Percentiles rank a stretch among this genome's conserved stretches.
Conservation (phyloP, 2,888 invertebrate genomes). For the Chrysotoxum bicinctum region DNA sequence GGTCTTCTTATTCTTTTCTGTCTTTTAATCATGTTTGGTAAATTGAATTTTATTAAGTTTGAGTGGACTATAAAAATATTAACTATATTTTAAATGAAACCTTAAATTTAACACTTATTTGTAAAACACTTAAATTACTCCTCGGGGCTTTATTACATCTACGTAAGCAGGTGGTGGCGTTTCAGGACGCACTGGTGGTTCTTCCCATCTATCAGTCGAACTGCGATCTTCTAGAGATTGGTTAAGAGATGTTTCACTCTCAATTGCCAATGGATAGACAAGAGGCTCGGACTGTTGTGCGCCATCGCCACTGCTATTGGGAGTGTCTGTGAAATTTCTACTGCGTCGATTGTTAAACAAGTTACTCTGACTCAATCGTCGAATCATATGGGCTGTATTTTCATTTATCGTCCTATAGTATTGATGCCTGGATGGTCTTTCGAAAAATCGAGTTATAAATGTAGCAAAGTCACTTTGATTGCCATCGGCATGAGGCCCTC, state of each 20-base stretch:
- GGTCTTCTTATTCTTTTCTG: too few species aligned
- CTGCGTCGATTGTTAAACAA: constrained; percentile 78
- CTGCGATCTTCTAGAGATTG: constrained; percentile 18
- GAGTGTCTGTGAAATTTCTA: constrained; percentile 72
- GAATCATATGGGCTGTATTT: constrained; percentile 79
- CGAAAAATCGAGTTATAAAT: constrained; percentile 79
- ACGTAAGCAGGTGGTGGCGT: constrained; percentile 80
- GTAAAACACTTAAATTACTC: background rate
- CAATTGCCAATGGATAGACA: constrained; percentile 5
- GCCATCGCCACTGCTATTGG: constrained; percentile 4
- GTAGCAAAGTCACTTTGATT: constrained; percentile 74
- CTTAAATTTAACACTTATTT: background rate
- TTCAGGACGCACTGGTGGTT: constrained; percentile 75
- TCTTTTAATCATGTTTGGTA: background rate
- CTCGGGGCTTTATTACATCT: constrained; percentile 75
- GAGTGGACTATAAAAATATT: background rate
- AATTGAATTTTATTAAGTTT: background rate
- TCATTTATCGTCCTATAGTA: constrained; percentile 80
- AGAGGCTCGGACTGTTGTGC: constrained; percentile 63
- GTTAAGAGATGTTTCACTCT: background rate
- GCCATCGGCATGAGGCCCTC: constrained; percentile 10
- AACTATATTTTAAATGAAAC: background rate
- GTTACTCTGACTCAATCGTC: constrained; percentile 80
- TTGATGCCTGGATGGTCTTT: constrained; percentile 79
- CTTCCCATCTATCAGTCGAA: constrained; percentile 5